Percentiles rank a stretch among this genome's conserved stretches.
Evolutionary conservation across 2,797 vertebrate genomes (phyloP).

Genomic region (Myotis pilosus): DNA sequence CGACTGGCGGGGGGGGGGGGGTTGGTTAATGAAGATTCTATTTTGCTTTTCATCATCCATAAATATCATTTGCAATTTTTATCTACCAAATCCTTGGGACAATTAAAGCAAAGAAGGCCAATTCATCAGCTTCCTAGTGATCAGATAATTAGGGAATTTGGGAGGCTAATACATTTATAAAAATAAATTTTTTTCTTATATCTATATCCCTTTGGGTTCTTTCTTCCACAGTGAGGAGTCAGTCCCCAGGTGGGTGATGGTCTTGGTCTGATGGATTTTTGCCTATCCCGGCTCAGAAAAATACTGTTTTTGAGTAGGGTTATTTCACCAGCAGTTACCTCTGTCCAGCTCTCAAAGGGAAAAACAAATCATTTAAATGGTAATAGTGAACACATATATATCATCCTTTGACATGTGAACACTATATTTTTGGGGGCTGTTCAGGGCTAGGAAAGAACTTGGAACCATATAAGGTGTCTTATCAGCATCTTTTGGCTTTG

Average conservation of each 20-base stretch:
- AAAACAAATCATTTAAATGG: slow-evolving; percentile 38
- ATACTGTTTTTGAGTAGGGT: slow-evolving; percentile 8
- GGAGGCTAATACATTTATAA: not conserved
- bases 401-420: slow-evolving; percentile 66
- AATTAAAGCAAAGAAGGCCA: not conserved
- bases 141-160: not conserved
- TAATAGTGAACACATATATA: slow-evolving; percentile 44
- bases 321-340: not conserved
- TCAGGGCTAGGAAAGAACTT: slow-evolving; percentile 63
- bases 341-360: slow-evolving; percentile 12
- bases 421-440: slow-evolving; percentile 53
- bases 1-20: not conserved
- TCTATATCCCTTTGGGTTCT: not conserved
- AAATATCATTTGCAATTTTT: not conserved
- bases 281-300: not conserved
- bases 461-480: slow-evolving; percentile 60
- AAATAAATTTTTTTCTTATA: slow-evolving; percentile 20
- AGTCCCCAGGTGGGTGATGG: not conserved
- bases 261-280: slow-evolving; percentile 7
- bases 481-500: slow-evolving; percentile 40
- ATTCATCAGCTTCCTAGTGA: not conserved
- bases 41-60: not conserved
- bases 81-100: not conserved
- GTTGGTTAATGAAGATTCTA: not conserved
- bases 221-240: not conserved